Base-by-base conservation (phyloP, 2,113 vertebrate species). In the Pedionomus torquatus region DNA sequence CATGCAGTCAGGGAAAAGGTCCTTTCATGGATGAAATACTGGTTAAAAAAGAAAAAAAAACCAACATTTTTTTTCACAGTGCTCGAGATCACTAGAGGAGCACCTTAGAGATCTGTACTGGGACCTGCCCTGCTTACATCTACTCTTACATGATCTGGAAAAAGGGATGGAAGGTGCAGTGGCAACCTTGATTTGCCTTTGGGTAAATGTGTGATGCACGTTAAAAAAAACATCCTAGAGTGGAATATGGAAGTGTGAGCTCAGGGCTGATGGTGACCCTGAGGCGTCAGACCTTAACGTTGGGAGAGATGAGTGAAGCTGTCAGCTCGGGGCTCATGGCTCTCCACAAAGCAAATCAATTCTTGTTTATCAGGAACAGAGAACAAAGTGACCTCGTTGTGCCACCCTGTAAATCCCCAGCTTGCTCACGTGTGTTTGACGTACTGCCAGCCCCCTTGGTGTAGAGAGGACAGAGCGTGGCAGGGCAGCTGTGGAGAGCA, bases 271-370 rank as follows among this genome's bases (percentile, higher is more conserved):
- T 2, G 4, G 30, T 54, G 77, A 71, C 33, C 51, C 51, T 10
- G 72, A 70, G 60, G 43, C 25, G 0, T 35, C 54, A 79, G 46
- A 83, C 55, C 18, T 44, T 83, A 63, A 46, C 4, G 3, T 58
- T 69, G 48, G 2, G 3, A 48, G 39, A 51, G 52, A 30, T 68
- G 74, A 89, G 39, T 89, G 84, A 60, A 82, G 84, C 10, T 13
- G 51, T 93, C 81, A 87, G 10, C 60, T 8, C 2, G 0, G 63
- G n/a, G 51, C 74, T 82, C 43, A 5, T 28, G 75, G 55, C 89
- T 96, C 96, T 95, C 83, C 76, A 49, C 89, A 96, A 55, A 71
- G 52, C 35, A 91, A 91, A 91, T 91, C 48, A 89, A 48, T 96
- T 68, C 57, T 57, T 84, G 60, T 87, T 92, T 75, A 66, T 76